Evolutionary conservation across 2,888 invertebrate species (phyloP), one percentile per base, ranked within the genome.

Genomic region (Smittia sp.): DNA sequence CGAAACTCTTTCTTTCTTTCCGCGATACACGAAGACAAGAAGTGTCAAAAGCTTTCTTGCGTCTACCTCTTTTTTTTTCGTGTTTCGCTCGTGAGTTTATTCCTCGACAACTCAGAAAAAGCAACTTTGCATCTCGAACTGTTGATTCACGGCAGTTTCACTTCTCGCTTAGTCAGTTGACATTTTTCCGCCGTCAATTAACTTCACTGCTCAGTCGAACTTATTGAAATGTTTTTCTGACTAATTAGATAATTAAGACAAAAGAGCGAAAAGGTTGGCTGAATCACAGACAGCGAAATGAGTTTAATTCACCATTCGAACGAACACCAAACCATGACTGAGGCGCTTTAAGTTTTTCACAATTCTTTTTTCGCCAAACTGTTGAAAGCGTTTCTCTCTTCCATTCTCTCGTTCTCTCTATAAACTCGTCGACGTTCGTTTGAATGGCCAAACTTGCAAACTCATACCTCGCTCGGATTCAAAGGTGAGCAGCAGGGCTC

Each of bases 291-390:
- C 58, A 58, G 58, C 58, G n/a, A 58, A 58, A 58, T 22, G 22
- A 22, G 18, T 58, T 58, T 58, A 58, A 58, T 58, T 58, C 58
- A 58, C 58, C n/a, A 58, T 58, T 18, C 58, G 58, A 58, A 22
- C 58, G 58, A 58, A 58, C 58, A 58, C 58, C n/a, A 58, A 58
- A 58, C 58, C 58, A 58, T 58, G 58, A 58, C 58, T 58, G 58
- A 58, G 58, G 22, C 9, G 58, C 58, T 58, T 58, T 58, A 22
- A 58, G 58, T 58, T 58, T 58, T 18, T 58, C 22, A 58, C 22
- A n/a, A 46, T 58, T 58, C 22, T 20, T 58, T 22, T 58, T 58
- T 58, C 58, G 58, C 58, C 58, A 58, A 58, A 58, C 58, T 58
- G 58, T 58, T 58, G 58, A 58, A 58, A 58, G 58, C 32, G 32